Evolutionary conservation across 1,140 invertebrate genomes (phyloP).

Genomic region (Belonocnema kinseyi): DNA sequence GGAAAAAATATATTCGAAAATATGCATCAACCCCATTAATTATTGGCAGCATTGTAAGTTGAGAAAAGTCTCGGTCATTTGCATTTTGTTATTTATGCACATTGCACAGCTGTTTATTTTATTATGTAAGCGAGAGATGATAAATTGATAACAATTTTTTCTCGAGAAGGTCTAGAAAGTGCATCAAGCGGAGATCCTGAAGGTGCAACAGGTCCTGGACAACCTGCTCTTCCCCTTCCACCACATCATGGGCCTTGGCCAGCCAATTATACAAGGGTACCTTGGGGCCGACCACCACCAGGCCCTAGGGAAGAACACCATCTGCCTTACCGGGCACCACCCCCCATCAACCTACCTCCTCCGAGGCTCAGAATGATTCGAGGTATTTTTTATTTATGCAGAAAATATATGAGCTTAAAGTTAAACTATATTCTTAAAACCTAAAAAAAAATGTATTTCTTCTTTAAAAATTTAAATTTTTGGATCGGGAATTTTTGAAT

Average conservation of each 20-base stretch:
- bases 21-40: too few relatives aligned
- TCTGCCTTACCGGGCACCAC: slow-evolving; percentile 57
- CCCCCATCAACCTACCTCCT: slow-evolving; percentile 70
- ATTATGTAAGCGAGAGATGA: not conserved
- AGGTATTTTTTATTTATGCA: slow-evolving; percentile 56
- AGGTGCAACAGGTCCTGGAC: slow-evolving; percentile 53
- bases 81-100: too few relatives aligned
- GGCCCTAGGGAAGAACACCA: slow-evolving; percentile 61
- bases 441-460: too few relatives aligned
- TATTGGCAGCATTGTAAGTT: too few relatives aligned
- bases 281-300: slow-evolving; percentile 66
- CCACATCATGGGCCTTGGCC: slow-evolving; percentile 63
- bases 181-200: slow-evolving; percentile 56
- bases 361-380: slow-evolving; percentile 69
- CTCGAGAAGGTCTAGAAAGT: slow-evolving; percentile 62
- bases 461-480: too few relatives aligned
- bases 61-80: too few relatives aligned
- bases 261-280: slow-evolving; percentile 61
- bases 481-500: too few relatives aligned
- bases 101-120: not conserved
- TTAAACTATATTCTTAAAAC: too few relatives aligned
- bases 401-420: not conserved
- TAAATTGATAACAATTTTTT: slow-evolving; percentile 10
- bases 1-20: too few relatives aligned
- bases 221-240: slow-evolving; percentile 41